Conservation (phyloP, 92 coral and sea anemone species). For the Parazoanthus swiftii region DNA sequence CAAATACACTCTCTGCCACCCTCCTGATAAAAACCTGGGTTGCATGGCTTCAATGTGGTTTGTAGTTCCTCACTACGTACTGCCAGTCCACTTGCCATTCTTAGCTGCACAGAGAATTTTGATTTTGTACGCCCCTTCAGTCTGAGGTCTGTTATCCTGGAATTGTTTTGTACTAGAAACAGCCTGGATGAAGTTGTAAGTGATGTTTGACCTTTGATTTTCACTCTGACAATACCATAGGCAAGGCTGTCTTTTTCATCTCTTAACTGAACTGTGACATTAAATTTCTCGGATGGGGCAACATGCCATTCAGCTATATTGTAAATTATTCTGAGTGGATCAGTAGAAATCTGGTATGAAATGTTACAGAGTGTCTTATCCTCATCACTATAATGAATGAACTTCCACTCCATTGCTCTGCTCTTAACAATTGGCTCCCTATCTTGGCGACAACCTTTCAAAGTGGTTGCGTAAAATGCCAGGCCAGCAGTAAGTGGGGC, state of each 20-base stretch:
- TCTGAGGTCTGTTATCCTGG: conserved; percentile 39
- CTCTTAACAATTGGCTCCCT: conserved; percentile 69
- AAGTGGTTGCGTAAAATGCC: conserved; percentile 85
- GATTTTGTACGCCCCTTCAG: conserved; percentile 49
- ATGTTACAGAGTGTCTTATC: conserved; percentile 35
- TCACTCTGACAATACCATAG: conserved; percentile 69
- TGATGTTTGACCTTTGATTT: conserved; percentile 5
- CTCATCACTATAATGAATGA: conserved; percentile 49
- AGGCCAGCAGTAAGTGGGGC: conserved; percentile 67
- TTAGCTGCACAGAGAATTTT: conserved; percentile 54
- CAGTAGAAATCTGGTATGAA: conserved; percentile 73
- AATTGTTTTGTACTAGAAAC: conserved; percentile 63
- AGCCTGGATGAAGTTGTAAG: conserved; percentile 69
- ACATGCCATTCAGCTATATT: conserved; percentile 68
- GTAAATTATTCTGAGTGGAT: conserved; percentile 68
- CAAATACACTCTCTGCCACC: conserved; percentile 56
- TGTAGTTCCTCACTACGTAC: conserved; percentile 33
- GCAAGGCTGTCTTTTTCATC: conserved; percentile 86
- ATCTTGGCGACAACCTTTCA: conserved; percentile 76
- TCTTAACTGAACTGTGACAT: conserved; percentile 60
- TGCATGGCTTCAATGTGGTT: conserved; percentile 54
- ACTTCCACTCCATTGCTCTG: conserved; percentile 69
- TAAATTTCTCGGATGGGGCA: conserved; percentile 73
- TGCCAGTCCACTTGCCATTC: conserved; percentile 73
- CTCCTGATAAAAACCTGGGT: conserved; percentile 63